These are phyloP conservation scores for Danaus chrysippus DNA, from an alignment of 2,888 invertebrate species.

Conservation along the genomic window DNA sequence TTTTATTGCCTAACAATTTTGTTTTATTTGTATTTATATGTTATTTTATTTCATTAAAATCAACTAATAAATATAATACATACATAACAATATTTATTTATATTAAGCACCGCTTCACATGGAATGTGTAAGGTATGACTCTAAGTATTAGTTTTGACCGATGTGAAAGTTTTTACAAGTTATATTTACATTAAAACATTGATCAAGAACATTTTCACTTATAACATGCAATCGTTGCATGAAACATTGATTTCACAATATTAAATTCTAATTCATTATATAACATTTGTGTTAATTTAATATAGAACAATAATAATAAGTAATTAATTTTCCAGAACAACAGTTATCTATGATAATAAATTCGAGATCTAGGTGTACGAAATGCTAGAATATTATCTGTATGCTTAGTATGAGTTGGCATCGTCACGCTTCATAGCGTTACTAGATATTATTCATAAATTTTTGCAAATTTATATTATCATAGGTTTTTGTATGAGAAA, in stretches of 20 bases:
- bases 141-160: neutral
- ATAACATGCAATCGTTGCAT: slow-evolving; percentile 23
- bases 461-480: too few species aligned
- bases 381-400: too few species aligned
- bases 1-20: neutral
- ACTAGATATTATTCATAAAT: too few species aligned
- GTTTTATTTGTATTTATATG: slow-evolving; percentile 7
- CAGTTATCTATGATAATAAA: too few species aligned
- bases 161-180: slow-evolving; percentile 1
- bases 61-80: slow-evolving; percentile 6
- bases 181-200: slow-evolving; percentile 13
- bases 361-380: too few species aligned
- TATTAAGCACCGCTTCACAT: too few species aligned
- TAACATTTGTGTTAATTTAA: neutral
- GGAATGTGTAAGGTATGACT: too few species aligned
- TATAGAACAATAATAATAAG: neutral
- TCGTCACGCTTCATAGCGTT: too few species aligned
- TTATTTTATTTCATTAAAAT: slow-evolving; percentile 1
- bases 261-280: slow-evolving; percentile 6
- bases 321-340: neutral
- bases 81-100: neutral
- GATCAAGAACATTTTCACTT: slow-evolving; percentile 25
- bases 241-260: slow-evolving; percentile 6
- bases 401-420: too few species aligned
- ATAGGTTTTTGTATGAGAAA: too few species aligned